Evolutionary conservation across 2,888 invertebrate genomes (phyloP), one percentile per base, ranked within the genome.

Genomic region (Rhingia rostrata): DNA sequence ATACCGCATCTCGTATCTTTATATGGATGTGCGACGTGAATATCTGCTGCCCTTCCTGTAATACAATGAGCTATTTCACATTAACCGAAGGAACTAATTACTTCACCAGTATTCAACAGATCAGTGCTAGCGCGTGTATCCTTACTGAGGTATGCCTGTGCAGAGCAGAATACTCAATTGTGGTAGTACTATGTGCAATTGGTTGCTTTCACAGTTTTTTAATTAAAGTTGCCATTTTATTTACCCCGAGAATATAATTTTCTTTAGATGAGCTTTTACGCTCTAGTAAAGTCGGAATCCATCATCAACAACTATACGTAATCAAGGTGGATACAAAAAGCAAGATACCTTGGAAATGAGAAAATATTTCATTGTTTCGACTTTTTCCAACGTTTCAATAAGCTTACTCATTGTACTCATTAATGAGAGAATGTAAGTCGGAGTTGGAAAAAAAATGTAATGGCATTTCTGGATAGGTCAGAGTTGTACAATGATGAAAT

Each of bases 161-260:
- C 10, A 39, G 56, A 6, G 35, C 39, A 58, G 53, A 81, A 70
- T 49, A 78, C 39, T 79, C 67, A 73, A 73, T 73, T 69, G 63
- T 73, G 69, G 47, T 66, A 12, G 14, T 45, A 45, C 72, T 69
- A 53, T 74, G 49, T 74, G 66, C 74, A 74, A 80, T 80, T 56
- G 80, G 69, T 56, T 80, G 60, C 80, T 70, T 84, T 79, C 70
- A 56, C 80, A 70, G 64, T 80, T 84, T 73, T 22, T 84, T 84
- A 84, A 84, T 84, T 84, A 84, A 84, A 80, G 80, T 80, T 84
- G 79, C 84, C 64, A 80, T 84, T 84, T 80, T 84, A 79, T 84
- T 80, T 84, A 80, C 70, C 73, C 74, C 69, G 69, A 75, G 84
- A 84, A 84, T 79, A 84, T 63, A 80, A 74, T 80, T 84, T 84